phyloP scores from a whole-genome alignment of 2,888 invertebrate species.

The Erynnis tages region DNA sequence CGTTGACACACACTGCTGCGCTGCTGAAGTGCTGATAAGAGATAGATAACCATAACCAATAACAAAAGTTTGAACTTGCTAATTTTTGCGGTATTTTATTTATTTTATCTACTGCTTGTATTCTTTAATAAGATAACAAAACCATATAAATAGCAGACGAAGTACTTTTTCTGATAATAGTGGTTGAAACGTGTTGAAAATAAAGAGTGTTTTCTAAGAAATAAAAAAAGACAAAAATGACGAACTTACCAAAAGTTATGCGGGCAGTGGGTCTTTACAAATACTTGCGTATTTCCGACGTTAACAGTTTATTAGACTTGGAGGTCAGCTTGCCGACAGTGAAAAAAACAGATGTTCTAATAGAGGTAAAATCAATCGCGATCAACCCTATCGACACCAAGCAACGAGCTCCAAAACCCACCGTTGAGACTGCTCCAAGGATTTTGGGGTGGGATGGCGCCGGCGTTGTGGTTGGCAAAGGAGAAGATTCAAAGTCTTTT shows the following conservation, averaged over 20 bases:
- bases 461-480: constrained; percentile 60
- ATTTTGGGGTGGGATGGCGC: constrained; percentile 71
- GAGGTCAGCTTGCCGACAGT: constrained; percentile 56
- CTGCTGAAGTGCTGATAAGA: too few relatives aligned
- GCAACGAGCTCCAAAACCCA: constrained; percentile 58
- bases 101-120: too few relatives aligned
- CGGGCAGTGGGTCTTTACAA: constrained; percentile 68
- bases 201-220: background rate
- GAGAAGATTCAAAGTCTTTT: constrained; percentile 47
- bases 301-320: constrained; percentile 60
- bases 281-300: constrained; percentile 64
- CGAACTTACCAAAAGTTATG: constrained; percentile 60
- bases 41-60: too few relatives aligned
- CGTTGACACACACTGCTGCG: too few relatives aligned
- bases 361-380: constrained; percentile 66
- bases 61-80: too few relatives aligned
- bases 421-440: constrained; percentile 50
- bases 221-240: constrained; percentile 32
- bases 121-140: too few relatives aligned
- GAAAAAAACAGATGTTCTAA: constrained; percentile 53
- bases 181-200: background rate
- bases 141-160: too few relatives aligned
- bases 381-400: constrained; percentile 71
- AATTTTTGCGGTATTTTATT: too few relatives aligned
- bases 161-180: background rate